Evolutionary conservation across 2,888 invertebrate genomes (phyloP), one percentile per base, ranked within the genome.

Genomic region (Trimorus sp.): DNA sequence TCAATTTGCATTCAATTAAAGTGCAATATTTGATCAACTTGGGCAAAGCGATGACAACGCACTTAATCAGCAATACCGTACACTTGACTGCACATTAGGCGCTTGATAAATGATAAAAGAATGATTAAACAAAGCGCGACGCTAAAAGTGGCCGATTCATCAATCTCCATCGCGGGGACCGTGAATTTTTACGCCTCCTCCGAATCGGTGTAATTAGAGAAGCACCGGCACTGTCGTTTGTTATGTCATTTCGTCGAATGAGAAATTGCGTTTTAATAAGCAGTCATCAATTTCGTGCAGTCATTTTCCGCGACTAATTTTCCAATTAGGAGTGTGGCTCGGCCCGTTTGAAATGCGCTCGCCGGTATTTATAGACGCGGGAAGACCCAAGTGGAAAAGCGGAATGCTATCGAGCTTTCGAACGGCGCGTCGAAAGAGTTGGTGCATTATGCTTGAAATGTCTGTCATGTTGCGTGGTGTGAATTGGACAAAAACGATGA

Each of bases 61-160:
- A 62, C 75, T 84, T 82, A 76, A 84, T 85, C 84, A 65, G 12
- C 42, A 51, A 51, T 63, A 68, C 80, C 82, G 80, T 80, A 78
- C 77, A 58, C 68, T 62, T 60, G 62, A 11, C 62, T 73, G 56
- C 65, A 42, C 65, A 79, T 85, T 85, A 84, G 82, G 74, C 70
- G 77, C 62, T 79, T 80, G 84, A 85, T 82, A 80, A 84, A 84
- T 83, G 85, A 85, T 85, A 84, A 86, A 65, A 65, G 83, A 83
- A 85, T 76, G 83, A 84, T 86, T 84, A 82, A 84, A 85, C 83
- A 85, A 86, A 85, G 84, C 82, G 70, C 75, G 76, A 63, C 71
- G 77, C 60, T 80, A 77, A 83, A 83, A 81, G 78, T 63, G 80
- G 74, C 71, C 71, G 70, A 82, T 83, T 84, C 86, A 86, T 87